Evolutionary conservation across 2,888 invertebrate genomes (phyloP).

Genomic region (Nezara viridula): DNA sequence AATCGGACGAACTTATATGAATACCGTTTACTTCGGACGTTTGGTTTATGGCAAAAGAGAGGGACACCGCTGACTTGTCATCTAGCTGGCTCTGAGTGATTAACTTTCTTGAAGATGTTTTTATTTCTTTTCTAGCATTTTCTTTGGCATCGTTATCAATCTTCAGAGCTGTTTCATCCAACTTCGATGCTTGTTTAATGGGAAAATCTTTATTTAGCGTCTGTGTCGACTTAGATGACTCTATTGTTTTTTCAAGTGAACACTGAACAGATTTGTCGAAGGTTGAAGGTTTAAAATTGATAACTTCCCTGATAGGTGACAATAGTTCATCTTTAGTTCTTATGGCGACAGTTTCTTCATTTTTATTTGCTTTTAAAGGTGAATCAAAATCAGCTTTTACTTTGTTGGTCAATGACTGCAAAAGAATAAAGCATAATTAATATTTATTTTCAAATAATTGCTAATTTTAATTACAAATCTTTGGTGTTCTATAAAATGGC

Average conservation of each 20-base stretch:
- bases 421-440: background rate
- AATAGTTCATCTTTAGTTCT: conserved; percentile 64
- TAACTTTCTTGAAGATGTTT: conserved; percentile 52
- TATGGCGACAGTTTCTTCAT: conserved; percentile 67
- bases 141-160: conserved; percentile 57
- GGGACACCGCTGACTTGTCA: conserved; percentile 51
- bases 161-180: conserved; percentile 24
- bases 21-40: background rate
- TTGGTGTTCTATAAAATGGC: too few species aligned
- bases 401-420: conserved; percentile 71
- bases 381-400: conserved; percentile 71
- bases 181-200: background rate
- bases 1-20: background rate
- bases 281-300: background rate
- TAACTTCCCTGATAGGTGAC: conserved; percentile 60
- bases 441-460: background rate
- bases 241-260: background rate
- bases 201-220: background rate
- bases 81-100: conserved; percentile 55
- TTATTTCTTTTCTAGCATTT: conserved; percentile 47
- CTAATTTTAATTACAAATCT: too few species aligned
- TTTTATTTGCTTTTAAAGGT: conserved; percentile 57
- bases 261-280: conserved; percentile 52
- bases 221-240: conserved; percentile 1
- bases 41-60: conserved; percentile 51